A percentile compares a stretch with the other conserved stretches of the same genome.
Evolutionary conservation across 2,888 invertebrate genomes (phyloP).

Genomic region (Branchinecta sandiegonensis): DNA sequence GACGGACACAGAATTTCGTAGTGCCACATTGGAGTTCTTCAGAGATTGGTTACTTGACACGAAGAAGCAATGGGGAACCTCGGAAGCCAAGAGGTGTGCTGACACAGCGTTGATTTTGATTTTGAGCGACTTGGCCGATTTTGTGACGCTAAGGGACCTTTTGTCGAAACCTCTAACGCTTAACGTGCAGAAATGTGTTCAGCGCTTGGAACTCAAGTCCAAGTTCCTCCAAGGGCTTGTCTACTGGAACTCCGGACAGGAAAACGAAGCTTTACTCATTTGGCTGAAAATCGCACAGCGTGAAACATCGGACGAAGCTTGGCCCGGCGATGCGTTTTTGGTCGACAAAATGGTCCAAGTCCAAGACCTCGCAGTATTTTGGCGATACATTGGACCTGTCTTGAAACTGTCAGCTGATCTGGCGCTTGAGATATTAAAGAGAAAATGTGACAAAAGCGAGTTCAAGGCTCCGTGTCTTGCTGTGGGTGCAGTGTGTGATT

Average conservation of each 20-base stretch:
- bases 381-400: not conserved
- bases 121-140: not conserved
- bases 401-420: not conserved
- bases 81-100: not conserved
- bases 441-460: not conserved
- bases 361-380: not conserved
- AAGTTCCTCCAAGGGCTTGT: not conserved
- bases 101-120: constrained; percentile 1
- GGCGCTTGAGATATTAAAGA: not conserved
- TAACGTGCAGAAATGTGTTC: not conserved
- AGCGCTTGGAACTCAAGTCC: not conserved
- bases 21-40: not conserved
- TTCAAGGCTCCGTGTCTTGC: not conserved
- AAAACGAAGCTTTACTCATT: not conserved
- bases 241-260: not conserved
- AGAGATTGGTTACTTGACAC: not conserved
- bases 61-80: not conserved
- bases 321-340: constrained; percentile 5
- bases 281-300: not conserved
- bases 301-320: not conserved
- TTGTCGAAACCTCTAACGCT: not conserved
- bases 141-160: not conserved
- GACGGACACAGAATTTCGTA: not conserved
- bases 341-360: not conserved
- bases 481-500: not conserved